Evolutionary conservation across 2,113 vertebrate genomes (phyloP), one percentile per base, ranked within the genome.

Genomic region (Hippolais icterina): DNA sequence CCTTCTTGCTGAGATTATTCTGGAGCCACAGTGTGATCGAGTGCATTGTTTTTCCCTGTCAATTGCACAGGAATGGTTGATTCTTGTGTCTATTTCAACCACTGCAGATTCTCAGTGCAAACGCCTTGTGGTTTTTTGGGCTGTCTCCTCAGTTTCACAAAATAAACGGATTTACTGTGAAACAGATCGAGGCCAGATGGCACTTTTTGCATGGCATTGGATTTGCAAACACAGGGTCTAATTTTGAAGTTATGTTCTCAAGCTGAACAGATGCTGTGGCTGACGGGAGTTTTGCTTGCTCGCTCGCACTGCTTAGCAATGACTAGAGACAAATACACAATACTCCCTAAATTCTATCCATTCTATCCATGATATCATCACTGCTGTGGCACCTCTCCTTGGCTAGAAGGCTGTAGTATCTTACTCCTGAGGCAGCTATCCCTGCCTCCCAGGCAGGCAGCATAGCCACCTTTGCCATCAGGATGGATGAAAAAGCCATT

Each of bases 221-320:
- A 92, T 94, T 96, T 95, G 80, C 83, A 96, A 96, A 95, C 78
- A 76, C n/a, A 17, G 52, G 37, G 31, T 83, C 75, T 95, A 76
- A 94, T 90, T 95, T 46, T 93, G 87, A 92, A 96, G 66, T 70
- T 81, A 4, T 86, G n/a, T 47, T 94, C 90, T 90, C 83, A 74
- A 94, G 44, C 84, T 93, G 63, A 90, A 23, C 91, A 95, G 87
- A 85, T 89, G 82, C 93, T 47, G 6, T 42, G 75, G 84, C 70
- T 94, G 93, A 90, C 65, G 54, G 89, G 63, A 93, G 70, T 50
- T 94, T 76, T 87, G 66, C 78, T 79, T 49, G 28, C 49, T 77
- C 42, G 69, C 64, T 84, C 53, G 71, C 27, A 11, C 77, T 85
- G 66, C 83, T 91, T 61, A 87, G 87, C 77, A 85, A 49, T 87